Conservation (phyloP, 2,888 invertebrate species). For the Drosophila antonietae region DNA sequence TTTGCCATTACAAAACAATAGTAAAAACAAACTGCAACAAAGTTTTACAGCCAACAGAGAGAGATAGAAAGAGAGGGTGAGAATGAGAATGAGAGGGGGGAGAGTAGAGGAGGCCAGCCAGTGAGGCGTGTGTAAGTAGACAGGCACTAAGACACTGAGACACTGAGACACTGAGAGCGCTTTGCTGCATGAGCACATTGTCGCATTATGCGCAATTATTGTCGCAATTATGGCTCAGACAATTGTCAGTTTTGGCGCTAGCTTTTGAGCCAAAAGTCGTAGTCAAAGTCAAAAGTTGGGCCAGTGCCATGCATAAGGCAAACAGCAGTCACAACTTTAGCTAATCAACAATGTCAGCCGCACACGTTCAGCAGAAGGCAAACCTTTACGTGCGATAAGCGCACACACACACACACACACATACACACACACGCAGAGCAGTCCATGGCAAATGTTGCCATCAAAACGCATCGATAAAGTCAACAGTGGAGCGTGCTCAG, state of each 20-base stretch:
- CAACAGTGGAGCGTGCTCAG: slow-evolving; percentile 50
- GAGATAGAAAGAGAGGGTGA: neutral
- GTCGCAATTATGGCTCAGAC: slow-evolving; percentile 83
- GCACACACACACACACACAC: slow-evolving; percentile 11
- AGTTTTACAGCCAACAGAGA: slow-evolving; percentile 48
- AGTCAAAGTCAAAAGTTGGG: slow-evolving; percentile 14
- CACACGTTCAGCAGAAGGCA: slow-evolving; percentile 18
- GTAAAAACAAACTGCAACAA: slow-evolving; percentile 77
- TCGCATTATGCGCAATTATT: slow-evolving; percentile 84
- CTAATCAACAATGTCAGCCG: slow-evolving; percentile 10
- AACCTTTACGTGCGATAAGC: slow-evolving; percentile 60
- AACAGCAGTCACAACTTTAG: neutral
- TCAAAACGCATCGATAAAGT: slow-evolving; percentile 67
- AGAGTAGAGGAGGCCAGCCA: slow-evolving; percentile 5
- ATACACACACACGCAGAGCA: neutral
- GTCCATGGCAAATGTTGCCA: slow-evolving; percentile 1
- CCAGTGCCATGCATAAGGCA: slow-evolving; percentile 41
- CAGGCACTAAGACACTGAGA: slow-evolving; percentile 31
- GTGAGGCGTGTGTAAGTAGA: slow-evolving; percentile 57
- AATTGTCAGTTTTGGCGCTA: slow-evolving; percentile 79
- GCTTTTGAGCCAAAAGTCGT: slow-evolving; percentile 48
- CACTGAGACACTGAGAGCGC: slow-evolving; percentile 34
- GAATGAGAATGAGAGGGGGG: neutral
- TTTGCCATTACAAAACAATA: slow-evolving; percentile 81
- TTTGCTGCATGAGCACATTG: slow-evolving; percentile 74